phyloP scores from a whole-genome alignment of 2,888 invertebrate genomes.

The Drosophila atripex region DNA sequence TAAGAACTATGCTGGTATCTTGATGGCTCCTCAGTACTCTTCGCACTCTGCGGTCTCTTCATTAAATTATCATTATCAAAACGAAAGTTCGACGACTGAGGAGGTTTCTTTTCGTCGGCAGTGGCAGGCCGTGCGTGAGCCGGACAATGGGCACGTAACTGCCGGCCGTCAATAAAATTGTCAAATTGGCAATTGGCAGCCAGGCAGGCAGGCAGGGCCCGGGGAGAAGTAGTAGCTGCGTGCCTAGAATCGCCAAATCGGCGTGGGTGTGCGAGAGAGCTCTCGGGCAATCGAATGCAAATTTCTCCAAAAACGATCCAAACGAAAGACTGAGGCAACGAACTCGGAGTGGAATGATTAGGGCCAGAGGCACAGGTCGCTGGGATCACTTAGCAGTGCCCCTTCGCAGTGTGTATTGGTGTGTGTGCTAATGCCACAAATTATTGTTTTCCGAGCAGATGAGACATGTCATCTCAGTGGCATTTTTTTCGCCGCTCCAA shows the following conservation, averaged over 20 bases:
- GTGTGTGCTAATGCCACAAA: conserved; percentile 39
- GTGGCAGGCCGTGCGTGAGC: conserved; percentile 26
- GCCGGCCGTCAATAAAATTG: conserved; percentile 69
- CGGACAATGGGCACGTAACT: conserved; percentile 62
- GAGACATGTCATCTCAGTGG: conserved; percentile 61
- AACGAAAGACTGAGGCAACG: conserved; percentile 52
- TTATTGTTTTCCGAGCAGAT: conserved; percentile 30
- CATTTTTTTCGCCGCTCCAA: conserved; percentile 28
- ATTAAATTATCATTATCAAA: conserved; percentile 66
- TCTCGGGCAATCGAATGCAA: conserved; percentile 36
- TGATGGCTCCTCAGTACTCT: neutral
- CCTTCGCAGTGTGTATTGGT: neutral
- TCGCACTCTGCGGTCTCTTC: conserved; percentile 17
- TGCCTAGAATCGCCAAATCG: conserved; percentile 17
- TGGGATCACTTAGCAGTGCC: neutral
- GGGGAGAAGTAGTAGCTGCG: neutral
- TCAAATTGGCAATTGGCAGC: conserved; percentile 71
- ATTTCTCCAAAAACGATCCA: conserved; percentile 14
- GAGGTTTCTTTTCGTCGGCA: conserved; percentile 7
- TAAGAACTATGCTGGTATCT: neutral
- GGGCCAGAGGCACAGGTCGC: conserved; percentile 30
- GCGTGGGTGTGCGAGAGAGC: conserved; percentile 15
- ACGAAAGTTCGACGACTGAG: conserved; percentile 57
- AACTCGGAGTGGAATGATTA: conserved; percentile 50
- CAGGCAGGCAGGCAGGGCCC: no score